phyloP scores from a whole-genome alignment of 2,113 vertebrate species.

The Lepisosteus oculatus region DNA sequence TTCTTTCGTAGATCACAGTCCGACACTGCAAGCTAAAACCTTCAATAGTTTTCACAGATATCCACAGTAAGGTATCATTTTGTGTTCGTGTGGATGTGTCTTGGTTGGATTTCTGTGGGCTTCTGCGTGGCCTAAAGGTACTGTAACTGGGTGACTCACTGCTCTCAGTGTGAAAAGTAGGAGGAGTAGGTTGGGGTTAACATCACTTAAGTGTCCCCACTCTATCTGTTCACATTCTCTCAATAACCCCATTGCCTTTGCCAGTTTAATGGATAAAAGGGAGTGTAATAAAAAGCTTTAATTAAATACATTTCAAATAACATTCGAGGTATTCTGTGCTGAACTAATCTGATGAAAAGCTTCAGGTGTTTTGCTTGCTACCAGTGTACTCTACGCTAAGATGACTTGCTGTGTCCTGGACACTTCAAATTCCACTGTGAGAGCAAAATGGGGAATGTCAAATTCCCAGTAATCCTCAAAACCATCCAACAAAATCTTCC shows the following conservation, averaged over 20 bases:
- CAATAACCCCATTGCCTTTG: background rate
- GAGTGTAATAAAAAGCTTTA: background rate
- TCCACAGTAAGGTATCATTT: background rate
- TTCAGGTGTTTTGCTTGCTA: background rate
- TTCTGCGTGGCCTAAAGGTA: background rate
- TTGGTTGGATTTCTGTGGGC: background rate
- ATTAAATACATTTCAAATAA: background rate
- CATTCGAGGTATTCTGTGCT: background rate
- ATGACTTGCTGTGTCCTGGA: no score
- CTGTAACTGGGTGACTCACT: background rate
- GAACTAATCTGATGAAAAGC: background rate
- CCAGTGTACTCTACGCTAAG: no score
- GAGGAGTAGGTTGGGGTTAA: background rate
- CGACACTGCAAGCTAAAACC: no score
- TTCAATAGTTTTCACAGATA: no score
- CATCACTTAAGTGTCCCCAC: background rate
- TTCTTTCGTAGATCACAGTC: no score
- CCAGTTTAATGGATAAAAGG: background rate
- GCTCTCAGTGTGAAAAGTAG: background rate
- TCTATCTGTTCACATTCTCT: background rate
- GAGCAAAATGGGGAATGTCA: no score
- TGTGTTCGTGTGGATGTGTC: background rate
- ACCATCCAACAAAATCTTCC: no score
- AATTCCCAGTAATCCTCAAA: no score
- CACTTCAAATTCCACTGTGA: no score